These are phyloP conservation scores for Euzetes globulus DNA, from an alignment of 2,888 invertebrate species.

Conservation along the genomic window DNA sequence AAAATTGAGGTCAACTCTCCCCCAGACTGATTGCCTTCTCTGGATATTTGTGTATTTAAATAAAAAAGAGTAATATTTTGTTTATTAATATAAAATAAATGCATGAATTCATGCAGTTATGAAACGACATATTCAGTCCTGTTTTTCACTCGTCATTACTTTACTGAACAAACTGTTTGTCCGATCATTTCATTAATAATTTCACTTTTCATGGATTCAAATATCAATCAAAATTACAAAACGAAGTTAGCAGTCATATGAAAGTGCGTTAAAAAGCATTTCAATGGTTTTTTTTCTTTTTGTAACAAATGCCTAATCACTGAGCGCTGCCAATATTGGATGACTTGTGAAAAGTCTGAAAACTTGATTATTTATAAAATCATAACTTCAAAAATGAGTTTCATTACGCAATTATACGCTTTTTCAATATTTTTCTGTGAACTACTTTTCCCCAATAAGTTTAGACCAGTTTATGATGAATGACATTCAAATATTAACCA, in stretches of 20 bases:
- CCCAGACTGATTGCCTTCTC: too few relatives aligned
- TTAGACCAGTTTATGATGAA: neutral
- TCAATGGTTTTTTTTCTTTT: too few relatives aligned
- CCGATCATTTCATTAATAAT: neutral
- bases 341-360: slow-evolving; percentile 22
- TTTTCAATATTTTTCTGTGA: neutral
- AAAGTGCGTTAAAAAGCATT: slow-evolving; percentile 7
- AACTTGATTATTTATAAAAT: neutral
- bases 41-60: neutral
- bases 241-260: neutral
- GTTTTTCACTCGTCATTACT: neutral
- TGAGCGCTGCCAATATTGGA: slow-evolving; percentile 12
- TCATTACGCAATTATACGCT: neutral
- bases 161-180: neutral
- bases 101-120: neutral
- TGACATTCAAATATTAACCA: slow-evolving; percentile 4
- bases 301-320: slow-evolving; percentile 24
- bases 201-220: slow-evolving; percentile 1
- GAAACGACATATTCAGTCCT: neutral
- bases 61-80: neutral
- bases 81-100: neutral
- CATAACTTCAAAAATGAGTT: neutral
- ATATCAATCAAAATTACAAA: neutral
- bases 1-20: too few relatives aligned
- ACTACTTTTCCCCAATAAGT: neutral